These are phyloP conservation scores for Trachops cirrhosus DNA, from an alignment of 2,797 vertebrate genomes.

Conservation along the genomic window DNA sequence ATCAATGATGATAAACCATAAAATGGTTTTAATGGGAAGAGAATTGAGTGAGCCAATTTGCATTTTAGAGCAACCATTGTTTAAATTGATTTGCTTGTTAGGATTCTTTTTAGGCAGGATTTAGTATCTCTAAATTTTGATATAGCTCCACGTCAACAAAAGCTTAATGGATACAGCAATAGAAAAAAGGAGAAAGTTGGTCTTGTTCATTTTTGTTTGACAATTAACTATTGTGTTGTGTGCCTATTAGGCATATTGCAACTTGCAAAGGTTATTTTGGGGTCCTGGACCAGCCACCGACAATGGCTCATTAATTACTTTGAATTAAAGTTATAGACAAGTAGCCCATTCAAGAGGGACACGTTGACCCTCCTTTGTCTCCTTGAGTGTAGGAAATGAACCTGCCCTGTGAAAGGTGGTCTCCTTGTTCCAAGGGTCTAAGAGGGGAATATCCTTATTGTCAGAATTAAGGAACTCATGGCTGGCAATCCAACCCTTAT, in stretches of 20 bases:
- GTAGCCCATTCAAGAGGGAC: background rate
- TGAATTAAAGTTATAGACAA: background rate
- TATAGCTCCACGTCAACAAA: background rate
- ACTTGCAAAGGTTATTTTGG: background rate
- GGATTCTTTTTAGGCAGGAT: background rate
- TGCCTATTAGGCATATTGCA: background rate
- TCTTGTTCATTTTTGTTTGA: conserved; percentile 19
- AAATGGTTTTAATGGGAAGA: background rate
- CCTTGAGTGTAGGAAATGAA: background rate
- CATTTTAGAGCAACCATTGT: background rate
- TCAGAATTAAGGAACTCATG: background rate
- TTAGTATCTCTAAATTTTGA: background rate
- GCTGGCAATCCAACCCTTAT: background rate
- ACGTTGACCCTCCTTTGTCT: background rate
- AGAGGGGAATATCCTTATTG: background rate
- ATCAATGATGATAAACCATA: background rate
- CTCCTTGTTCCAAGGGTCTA: background rate
- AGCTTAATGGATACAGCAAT: background rate
- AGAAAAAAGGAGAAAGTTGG: background rate
- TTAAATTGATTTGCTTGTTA: conserved; percentile 22
- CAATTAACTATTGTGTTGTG: background rate
- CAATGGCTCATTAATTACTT: background rate
- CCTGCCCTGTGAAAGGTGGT: background rate
- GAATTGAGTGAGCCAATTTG: background rate
- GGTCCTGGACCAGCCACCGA: background rate